Evolutionary conservation across 64 coral and sea anemone species (phyloP).

Genomic region (Montipora foliosa): DNA sequence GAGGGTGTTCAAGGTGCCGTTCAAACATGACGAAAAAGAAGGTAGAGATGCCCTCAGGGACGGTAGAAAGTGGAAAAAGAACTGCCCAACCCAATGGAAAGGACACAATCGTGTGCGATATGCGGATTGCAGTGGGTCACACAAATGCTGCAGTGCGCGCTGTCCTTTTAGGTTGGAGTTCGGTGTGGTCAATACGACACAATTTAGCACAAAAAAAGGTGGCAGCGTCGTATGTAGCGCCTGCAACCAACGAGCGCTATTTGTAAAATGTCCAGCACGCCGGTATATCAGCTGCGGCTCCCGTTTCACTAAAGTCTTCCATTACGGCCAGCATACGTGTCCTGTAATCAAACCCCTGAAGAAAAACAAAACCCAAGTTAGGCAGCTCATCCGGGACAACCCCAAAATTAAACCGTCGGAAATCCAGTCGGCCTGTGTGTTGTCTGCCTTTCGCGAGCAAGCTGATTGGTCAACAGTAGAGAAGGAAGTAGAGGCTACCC

Average conservation of each 20-base stretch:
- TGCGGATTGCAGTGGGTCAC: slow-evolving; percentile 54
- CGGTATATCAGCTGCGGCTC: slow-evolving; percentile 29
- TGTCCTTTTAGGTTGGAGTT: slow-evolving; percentile 37
- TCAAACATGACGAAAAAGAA: too few species aligned
- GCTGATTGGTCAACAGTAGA: slow-evolving; percentile 11
- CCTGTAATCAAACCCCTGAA: slow-evolving; percentile 29
- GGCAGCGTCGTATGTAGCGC: slow-evolving; percentile 10
- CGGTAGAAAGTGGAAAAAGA: too few species aligned
- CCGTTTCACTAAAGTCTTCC: slow-evolving; percentile 8
- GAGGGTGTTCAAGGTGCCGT: too few species aligned
- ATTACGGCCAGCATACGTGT: slow-evolving; percentile 57
- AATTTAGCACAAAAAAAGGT: slow-evolving; percentile 44
- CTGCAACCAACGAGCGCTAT: not conserved
- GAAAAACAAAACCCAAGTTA: too few species aligned
- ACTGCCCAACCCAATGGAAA: not conserved
- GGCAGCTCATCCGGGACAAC: too few species aligned
- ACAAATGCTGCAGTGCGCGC: slow-evolving; percentile 6
- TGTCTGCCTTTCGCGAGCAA: not conserved
- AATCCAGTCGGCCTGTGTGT: too few species aligned
- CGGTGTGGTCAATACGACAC: slow-evolving; percentile 34
- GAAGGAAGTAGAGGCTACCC: too few species aligned
- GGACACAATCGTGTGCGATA: slow-evolving; percentile 30
- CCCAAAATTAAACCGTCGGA: too few species aligned
- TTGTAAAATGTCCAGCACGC: slow-evolving; percentile 25
- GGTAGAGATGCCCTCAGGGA: too few species aligned